A percentile compares a stretch with the other conserved stretches of the same genome.
phyloP scores from a whole-genome alignment of 2,113 vertebrate genomes.

The Hemiprocne comata region DNA sequence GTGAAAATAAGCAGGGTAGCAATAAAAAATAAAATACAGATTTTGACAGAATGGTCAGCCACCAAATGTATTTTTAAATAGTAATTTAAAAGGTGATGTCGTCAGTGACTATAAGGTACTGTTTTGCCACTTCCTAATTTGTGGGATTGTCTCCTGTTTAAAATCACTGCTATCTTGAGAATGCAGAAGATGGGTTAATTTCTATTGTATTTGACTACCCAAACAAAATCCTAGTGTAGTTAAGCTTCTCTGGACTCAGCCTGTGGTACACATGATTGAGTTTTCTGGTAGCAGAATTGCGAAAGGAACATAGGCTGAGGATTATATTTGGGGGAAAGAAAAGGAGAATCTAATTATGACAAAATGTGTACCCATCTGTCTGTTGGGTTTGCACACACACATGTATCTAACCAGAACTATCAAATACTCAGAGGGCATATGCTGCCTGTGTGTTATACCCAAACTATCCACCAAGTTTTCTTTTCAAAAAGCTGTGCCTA shows the following conservation, averaged over 20 bases:
- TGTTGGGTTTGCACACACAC: neutral
- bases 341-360: neutral
- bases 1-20: conserved; percentile 7
- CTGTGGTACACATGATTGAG: neutral
- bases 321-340: neutral
- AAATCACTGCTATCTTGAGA: neutral
- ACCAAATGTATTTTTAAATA: neutral
- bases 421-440: neutral
- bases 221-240: neutral
- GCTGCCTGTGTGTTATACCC: neutral
- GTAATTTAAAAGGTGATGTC: neutral
- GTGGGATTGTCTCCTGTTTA: neutral
- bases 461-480: neutral
- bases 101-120: neutral
- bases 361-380: neutral
- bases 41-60: neutral
- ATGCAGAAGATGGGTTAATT: neutral
- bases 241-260: conserved; percentile 3
- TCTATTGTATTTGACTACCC: neutral
- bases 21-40: neutral
- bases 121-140: neutral
- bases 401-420: neutral
- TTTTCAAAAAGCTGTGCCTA: neutral
- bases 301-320: neutral
- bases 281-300: neutral